phyloP scores from a whole-genome alignment of 1,140 invertebrate species.

The Ceratosolen fusciceps region DNA sequence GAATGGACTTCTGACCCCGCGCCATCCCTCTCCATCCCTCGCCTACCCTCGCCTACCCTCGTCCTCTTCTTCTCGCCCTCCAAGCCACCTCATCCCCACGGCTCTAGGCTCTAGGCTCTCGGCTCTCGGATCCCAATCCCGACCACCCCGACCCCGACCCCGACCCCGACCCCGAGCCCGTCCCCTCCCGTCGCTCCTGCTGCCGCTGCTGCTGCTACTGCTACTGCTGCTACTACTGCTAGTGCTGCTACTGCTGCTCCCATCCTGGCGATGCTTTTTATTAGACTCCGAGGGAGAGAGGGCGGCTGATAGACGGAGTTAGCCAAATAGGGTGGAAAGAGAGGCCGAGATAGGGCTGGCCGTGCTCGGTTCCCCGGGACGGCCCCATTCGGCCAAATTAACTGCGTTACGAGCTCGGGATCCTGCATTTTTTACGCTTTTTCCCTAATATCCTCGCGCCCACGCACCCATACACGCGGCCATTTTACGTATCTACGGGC shows the following conservation, averaged over 20 bases:
- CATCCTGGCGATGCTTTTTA: constrained; percentile 68
- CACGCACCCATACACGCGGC: constrained; percentile 52
- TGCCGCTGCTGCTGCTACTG: too few species aligned
- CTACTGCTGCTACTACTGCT: too few species aligned
- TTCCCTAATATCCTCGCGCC: constrained; percentile 51
- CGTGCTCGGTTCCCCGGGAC: constrained; percentile 62
- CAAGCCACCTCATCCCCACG: too few species aligned
- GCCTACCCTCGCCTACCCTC: too few species aligned
- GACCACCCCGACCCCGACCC: too few species aligned
- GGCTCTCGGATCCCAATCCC: too few species aligned
- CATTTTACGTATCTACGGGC: constrained; percentile 64
- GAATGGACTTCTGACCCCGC: constrained; percentile 72
- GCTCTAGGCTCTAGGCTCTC: too few species aligned
- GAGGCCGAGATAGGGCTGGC: constrained; percentile 50
- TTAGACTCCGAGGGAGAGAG: constrained; percentile 64
- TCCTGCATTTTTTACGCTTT: constrained; percentile 64
- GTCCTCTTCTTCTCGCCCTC: too few species aligned
- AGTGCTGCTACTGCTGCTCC: too few species aligned
- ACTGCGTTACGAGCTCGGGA: constrained; percentile 62
- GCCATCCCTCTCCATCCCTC: constrained; percentile 56
- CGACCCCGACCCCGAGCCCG: too few species aligned
- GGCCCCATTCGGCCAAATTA: constrained; percentile 70
- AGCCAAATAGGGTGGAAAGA: constrained; percentile 50
- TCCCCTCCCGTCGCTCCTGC: too few species aligned
- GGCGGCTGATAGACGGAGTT: constrained; percentile 59